Base-by-base conservation (phyloP, 1,140 invertebrate genomes). In the Pogonomyrmex californicus region DNA sequence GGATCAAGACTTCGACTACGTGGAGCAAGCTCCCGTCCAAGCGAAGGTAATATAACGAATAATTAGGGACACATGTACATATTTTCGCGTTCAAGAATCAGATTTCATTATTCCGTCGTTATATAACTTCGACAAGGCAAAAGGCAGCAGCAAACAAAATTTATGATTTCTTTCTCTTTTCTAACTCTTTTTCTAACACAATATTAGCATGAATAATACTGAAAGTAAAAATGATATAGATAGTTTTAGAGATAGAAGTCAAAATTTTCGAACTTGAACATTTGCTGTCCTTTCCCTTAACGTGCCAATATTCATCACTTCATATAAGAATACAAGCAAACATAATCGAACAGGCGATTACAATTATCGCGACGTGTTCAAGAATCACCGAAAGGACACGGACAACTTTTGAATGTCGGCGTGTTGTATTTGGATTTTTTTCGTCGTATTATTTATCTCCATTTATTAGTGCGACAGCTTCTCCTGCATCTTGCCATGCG, bases 21-120 rank as follows among this genome's bases (percentile, higher is more conserved):
- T 95, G 51, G 95, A 97, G 95, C 95, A 96, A 87, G 93, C 92
- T 87, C 94, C 96, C 85, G 94, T 96, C 51, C 95, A 94, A 91
- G 92, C 95, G 76, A 96, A 96, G 95, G 96, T 96, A 95, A 94
- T 60, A 47, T 10, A 4, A 82, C 12, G 17, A 70, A 60, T 71
- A 60, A 82, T 58, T 23, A 47, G 14, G 58, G 33, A 36, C 30
- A 1, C 10, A 44, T 49, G 62, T 54, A 56, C 49, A 30, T 10
- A 41, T 41, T 41, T 79, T 14, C 17, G 44, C 36, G 47, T 33
- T 56, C 38, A 38, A 41, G 5, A 41, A n/a, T 38, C 51, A 23
- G n/a, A 3, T 51, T 66, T 66, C 33, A 17, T 47, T 30, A 6
- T 12, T 14, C 3, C 41, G 47, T 47, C 14, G 33, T 54, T 62